Evolutionary conservation across 1,140 invertebrate species (phyloP).

Genomic region (Hylaeus anthracinus): DNA sequence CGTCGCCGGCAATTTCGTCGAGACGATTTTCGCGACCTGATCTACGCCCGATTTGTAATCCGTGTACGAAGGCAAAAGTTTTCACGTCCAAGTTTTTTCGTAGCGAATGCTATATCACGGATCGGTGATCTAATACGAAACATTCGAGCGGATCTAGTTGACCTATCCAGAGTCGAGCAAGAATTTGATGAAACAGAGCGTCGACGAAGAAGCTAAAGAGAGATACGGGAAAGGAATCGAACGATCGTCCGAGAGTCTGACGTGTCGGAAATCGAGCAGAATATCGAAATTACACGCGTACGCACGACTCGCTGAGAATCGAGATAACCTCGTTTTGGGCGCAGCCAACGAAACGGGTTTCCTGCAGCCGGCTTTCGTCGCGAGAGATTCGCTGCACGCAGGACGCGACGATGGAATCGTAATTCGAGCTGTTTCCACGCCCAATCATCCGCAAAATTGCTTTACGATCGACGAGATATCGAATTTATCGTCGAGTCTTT

Average conservation of each 20-base stretch:
- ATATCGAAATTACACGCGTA: conserved; percentile 38
- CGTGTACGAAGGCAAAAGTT: no score
- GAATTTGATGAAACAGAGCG: neutral
- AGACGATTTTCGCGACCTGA: neutral
- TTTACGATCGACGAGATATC: neutral
- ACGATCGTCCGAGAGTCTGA: conserved; percentile 1
- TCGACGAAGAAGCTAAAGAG: neutral
- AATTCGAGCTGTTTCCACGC: neutral
- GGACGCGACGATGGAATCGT: neutral
- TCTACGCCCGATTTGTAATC: no score
- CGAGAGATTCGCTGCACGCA: conserved; percentile 11
- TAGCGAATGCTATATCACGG: no score
- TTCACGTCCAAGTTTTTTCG: no score
- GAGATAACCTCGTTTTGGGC: conserved; percentile 40
- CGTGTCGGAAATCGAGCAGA: conserved; percentile 24
- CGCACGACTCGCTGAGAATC: conserved; percentile 18
- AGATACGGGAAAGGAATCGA: neutral
- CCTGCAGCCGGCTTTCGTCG: conserved; percentile 40
- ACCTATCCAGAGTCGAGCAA: no score
- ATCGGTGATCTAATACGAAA: no score
- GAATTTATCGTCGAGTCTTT: neutral
- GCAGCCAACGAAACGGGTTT: conserved; percentile 33
- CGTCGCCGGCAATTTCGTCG: conserved; percentile 1
- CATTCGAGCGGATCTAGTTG: no score
- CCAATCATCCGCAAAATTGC: neutral